These are phyloP conservation scores for Itoplectis maculator DNA, from an alignment of 2,888 invertebrate species.

Conservation along the genomic window DNA sequence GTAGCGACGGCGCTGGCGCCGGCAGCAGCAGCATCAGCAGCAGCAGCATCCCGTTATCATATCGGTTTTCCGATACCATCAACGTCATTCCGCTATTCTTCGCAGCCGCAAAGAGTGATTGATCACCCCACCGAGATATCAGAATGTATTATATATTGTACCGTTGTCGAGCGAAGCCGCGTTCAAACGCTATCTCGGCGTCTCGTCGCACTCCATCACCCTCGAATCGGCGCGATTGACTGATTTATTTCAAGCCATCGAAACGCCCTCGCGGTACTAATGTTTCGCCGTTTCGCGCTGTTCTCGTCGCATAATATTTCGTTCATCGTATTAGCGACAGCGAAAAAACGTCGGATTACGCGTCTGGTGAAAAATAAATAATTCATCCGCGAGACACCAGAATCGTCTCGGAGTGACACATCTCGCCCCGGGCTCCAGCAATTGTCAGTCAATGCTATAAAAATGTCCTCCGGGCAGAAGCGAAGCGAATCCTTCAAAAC, in stretches of 20 bases:
- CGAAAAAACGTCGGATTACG: neutral
- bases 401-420: too few species aligned
- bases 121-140: slow-evolving; percentile 57
- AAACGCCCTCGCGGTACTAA: neutral
- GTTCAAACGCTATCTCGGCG: slow-evolving; percentile 10
- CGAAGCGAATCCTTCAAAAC: too few species aligned
- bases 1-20: slow-evolving; percentile 21
- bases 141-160: slow-evolving; percentile 48
- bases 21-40: neutral
- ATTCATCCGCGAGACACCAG: too few species aligned
- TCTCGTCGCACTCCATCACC: slow-evolving; percentile 10
- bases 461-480: too few species aligned
- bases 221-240: slow-evolving; percentile 16
- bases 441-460: too few species aligned
- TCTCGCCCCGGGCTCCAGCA: too few species aligned
- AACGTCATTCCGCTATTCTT: slow-evolving; percentile 59
- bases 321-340: neutral
- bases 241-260: slow-evolving; percentile 29
- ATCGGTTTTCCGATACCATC: slow-evolving; percentile 65
- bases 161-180: slow-evolving; percentile 4
- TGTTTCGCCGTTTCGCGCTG: too few species aligned
- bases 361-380: too few species aligned
- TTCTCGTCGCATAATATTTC: too few species aligned
- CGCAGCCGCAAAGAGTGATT: slow-evolving; percentile 59
- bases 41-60: slow-evolving; percentile 55